Base-by-base conservation (phyloP, 2,113 vertebrate genomes). In the Anolis sagrei region DNA sequence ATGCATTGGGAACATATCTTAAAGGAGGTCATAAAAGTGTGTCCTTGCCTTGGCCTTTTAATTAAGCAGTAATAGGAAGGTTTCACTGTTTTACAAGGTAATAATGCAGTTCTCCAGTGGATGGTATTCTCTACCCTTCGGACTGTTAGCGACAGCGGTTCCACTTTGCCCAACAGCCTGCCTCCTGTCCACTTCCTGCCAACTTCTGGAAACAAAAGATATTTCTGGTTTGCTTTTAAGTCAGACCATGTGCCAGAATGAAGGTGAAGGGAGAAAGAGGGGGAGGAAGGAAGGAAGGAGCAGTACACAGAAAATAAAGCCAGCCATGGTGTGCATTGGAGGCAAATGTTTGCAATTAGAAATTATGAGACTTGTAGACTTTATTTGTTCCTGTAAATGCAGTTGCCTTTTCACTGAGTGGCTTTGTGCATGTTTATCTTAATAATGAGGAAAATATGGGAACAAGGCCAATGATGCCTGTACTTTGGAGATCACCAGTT, bases 11-110 rank as follows among this genome's bases (percentile, higher is more conserved):
- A 89, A 86, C 21, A 21, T 27, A 90, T 73, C 84, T 92, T 94
- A 87, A 94, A 96, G 93, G 92, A 82, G 27, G 86, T 78, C 69
- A 83, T 87, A 94, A 95, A 95, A 89, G 21, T 51, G 87, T 92
- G 90, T 72, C 92, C 90, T 94, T 91, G 75, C 32, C 27, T 79
- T 85, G 80, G 88, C 92, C 88, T 95, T 92, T 90, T 93, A 96
- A 96, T 93, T 91, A 95, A 93, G 78, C 85, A 79, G 86, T 93
- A 92, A 88, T 88, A 91, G 86, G 70, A 82, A 87, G 82, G n/a
- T 75, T 91, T 85, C 32, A 73, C 72, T 83, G 66, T 86, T 95
- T 93, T 90, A 92, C 70, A 91, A 88, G 89, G 81, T 78, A 85
- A 27, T 85, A 92, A 92, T 0, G 1, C 51, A 81, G 72, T 85